These are phyloP conservation scores for Bradypodion pumilum DNA, from an alignment of 2,797 vertebrate genomes.

Conservation along the genomic window DNA sequence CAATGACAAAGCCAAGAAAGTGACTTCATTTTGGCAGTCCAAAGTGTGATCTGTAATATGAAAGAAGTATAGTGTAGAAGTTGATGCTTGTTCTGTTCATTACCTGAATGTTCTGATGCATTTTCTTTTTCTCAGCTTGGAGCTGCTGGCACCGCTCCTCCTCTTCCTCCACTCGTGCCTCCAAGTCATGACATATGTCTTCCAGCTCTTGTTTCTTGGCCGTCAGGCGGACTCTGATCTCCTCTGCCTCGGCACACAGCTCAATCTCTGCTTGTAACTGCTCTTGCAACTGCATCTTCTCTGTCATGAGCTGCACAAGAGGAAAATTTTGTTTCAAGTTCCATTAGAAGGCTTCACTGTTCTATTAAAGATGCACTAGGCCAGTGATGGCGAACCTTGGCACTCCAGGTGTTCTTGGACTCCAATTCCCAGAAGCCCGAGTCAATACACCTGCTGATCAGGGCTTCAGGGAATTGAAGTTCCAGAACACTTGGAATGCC, in stretches of 20 bases:
- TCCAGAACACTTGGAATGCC: too few relatives aligned
- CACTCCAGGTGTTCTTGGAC: too few relatives aligned
- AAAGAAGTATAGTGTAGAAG: too few relatives aligned
- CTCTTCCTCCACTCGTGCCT: constrained; percentile 95
- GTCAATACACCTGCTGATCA: too few relatives aligned
- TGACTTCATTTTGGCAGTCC: too few relatives aligned
- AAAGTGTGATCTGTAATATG: too few relatives aligned
- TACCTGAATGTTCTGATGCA: constrained; percentile 97
- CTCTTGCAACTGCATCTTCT: constrained; percentile 96
- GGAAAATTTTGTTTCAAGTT: constrained; percentile 1
- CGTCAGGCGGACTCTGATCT: constrained; percentile 92
- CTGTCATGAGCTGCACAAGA: constrained; percentile 81
- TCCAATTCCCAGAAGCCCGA: too few relatives aligned
- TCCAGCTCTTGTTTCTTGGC: constrained; percentile 97
- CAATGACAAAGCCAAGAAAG: too few relatives aligned
- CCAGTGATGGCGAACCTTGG: too few relatives aligned
- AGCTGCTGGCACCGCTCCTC: constrained; percentile 92
- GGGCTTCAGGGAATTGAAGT: too few relatives aligned
- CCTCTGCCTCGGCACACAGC: constrained; percentile 95
- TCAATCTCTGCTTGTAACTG: constrained; percentile 97
- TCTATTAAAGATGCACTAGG: background rate
- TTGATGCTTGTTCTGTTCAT: background rate
- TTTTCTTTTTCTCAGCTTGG: constrained; percentile 90
- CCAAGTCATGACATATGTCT: constrained; percentile 96
- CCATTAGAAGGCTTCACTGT: background rate